These are phyloP conservation scores for Anthopleura sola DNA, from an alignment of 64 coral and sea anemone species.

Conservation along the genomic window DNA sequence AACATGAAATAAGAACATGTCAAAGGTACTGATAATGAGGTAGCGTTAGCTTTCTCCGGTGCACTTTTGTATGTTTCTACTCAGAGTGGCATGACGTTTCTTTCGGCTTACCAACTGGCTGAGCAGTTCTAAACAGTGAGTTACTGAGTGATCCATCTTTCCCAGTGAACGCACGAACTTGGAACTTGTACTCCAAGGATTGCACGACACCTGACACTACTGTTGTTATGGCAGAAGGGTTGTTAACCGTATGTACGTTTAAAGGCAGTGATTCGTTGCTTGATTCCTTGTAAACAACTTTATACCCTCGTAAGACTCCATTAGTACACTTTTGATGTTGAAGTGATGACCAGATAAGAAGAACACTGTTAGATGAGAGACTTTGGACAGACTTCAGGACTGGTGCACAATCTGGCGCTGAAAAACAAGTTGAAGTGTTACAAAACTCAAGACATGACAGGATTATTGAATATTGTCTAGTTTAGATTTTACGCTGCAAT, in stretches of 20 bases:
- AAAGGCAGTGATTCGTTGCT: not conserved
- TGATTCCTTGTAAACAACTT: not conserved
- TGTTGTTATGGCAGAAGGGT: not conserved
- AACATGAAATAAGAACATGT: too few relatives aligned
- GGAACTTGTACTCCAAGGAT: not conserved
- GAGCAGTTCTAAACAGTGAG: not conserved
- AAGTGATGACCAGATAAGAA: not conserved
- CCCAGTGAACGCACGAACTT: not conserved
- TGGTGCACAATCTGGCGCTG: conserved; percentile 6
- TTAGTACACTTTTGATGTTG: not conserved
- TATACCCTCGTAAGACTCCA: not conserved
- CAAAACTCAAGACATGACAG: not conserved
- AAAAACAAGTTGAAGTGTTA: not conserved
- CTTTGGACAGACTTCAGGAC: not conserved
- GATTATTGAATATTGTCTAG: too few relatives aligned
- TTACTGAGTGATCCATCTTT: not conserved
- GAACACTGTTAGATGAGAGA: not conserved
- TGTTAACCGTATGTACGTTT: not conserved
- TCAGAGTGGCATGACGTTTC: too few relatives aligned
- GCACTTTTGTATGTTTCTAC: too few relatives aligned
- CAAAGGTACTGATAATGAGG: too few relatives aligned
- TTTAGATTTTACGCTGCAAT: not conserved
- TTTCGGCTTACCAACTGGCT: not conserved
- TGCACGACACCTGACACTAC: not conserved
- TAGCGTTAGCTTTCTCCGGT: too few relatives aligned